phyloP scores from a whole-genome alignment of 1,140 invertebrate species.

The Drosophila lowei region DNA sequence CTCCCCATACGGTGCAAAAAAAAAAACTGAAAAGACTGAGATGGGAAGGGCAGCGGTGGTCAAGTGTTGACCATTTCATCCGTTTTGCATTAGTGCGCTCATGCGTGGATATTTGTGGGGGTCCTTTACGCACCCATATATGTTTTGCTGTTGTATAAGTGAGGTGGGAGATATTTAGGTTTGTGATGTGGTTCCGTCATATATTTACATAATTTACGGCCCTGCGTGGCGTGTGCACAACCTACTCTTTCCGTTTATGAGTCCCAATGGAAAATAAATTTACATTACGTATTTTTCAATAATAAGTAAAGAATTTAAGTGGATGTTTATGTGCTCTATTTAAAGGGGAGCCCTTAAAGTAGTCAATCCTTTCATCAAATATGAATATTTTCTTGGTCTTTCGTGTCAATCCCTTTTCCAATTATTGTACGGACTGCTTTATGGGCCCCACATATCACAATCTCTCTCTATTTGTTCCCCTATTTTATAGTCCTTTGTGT shows the following conservation, averaged over 20 bases:
- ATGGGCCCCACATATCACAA: conserved; percentile 18
- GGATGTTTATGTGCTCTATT: conserved; percentile 5
- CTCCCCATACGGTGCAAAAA: neutral
- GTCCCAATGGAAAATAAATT: conserved; percentile 29
- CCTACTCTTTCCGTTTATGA: too few species aligned
- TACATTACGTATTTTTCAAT: conserved; percentile 24
- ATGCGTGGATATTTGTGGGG: conserved; percentile 39
- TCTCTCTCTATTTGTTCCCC: conserved; percentile 33
- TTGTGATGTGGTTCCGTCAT: conserved; percentile 49
- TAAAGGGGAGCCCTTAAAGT: too few species aligned
- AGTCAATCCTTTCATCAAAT: neutral
- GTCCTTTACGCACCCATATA: conserved; percentile 8
- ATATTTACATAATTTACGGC: conserved; percentile 58
- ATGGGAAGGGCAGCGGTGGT: conserved; percentile 17
- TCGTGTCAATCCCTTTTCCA: neutral
- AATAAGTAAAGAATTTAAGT: neutral
- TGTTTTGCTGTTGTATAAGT: conserved; percentile 20
- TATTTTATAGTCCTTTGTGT: conserved; percentile 41
- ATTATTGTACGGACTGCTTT: too few species aligned
- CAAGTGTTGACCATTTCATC: conserved; percentile 59
- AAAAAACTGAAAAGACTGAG: conserved; percentile 9
- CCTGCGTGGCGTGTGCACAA: conserved; percentile 10
- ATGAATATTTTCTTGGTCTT: neutral
- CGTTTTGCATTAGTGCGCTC: conserved; percentile 54
- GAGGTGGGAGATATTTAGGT: conserved; percentile 45